phyloP scores from a whole-genome alignment of 1,140 invertebrate genomes.

The Zaprionus africanus region DNA sequence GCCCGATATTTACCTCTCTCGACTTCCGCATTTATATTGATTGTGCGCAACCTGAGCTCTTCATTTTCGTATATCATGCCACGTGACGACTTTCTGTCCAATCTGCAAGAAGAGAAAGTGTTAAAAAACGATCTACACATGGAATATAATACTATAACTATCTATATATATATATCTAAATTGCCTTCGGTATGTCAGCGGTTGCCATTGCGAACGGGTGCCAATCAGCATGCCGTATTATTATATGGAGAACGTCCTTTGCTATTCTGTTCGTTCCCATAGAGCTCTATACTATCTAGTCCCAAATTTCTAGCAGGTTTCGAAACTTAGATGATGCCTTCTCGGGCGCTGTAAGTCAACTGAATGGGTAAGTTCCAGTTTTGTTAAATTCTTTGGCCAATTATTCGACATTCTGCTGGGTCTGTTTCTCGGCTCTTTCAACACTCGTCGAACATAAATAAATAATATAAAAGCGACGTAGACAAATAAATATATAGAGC shows the following conservation, averaged over 20 bases:
- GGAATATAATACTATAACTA: constrained; percentile 8
- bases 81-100: constrained; percentile 92
- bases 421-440: constrained; percentile 59
- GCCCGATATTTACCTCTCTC: constrained; percentile 89
- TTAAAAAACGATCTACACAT: background rate
- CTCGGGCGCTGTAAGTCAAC: constrained; percentile 81
- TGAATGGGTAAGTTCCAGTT: constrained; percentile 66
- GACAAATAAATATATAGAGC: constrained; percentile 76
- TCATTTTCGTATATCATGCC: constrained; percentile 97
- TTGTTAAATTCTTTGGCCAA: constrained; percentile 49
- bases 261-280: background rate
- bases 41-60: constrained; percentile 93
- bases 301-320: constrained; percentile 2
- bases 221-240: constrained; percentile 61
- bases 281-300: constrained; percentile 11
- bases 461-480: constrained; percentile 75
- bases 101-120: constrained; percentile 85
- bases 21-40: constrained; percentile 96
- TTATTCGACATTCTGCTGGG: constrained; percentile 53
- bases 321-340: constrained; percentile 51
- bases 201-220: constrained; percentile 69
- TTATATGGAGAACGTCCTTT: background rate
- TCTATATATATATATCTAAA: constrained; percentile 16
- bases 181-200: constrained; percentile 64
- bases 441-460: constrained; percentile 75